Base-by-base conservation (phyloP, 2,113 vertebrate species). In the Poeciliopsis occidentalis region DNA sequence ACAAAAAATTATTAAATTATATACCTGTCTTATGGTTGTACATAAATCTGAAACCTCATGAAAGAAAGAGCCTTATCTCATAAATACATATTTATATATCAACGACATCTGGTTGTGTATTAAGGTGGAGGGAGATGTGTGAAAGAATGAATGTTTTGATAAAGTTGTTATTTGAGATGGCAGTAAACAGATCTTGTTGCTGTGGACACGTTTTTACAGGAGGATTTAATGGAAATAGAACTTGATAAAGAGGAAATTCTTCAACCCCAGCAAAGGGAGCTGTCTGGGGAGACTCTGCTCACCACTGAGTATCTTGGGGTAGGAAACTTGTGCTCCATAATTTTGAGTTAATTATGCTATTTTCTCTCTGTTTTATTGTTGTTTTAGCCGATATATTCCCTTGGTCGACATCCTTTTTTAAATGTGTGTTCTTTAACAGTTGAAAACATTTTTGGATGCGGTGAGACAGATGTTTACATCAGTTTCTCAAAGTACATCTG, bases 251-350 rank as follows among this genome's bases (percentile, higher is more conserved):
- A 97, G 4, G 98, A 99, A 74, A 84, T 95, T 70, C 91, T 99
- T 39, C 94, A 97, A 0, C 95, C 96, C 30, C 96, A 97, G 69
- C 89, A 94, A 2, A 95, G 96, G 34, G 98, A 99, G 29, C 95
- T 99, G 64, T 93, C 93, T 2, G 98, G 98, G 32, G 98, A 99
- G 92, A 95, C 95, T 73, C 94, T 99, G 64, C 95, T 99, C 76
- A 99, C 97, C 57, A 96, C 96, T 0, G 97, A 99, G 80, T 99
- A 99, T 85, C 87, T 99, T 65, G 98, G 97, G 67, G 97, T 99
- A 92, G 93, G 97, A 89, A 57, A 57, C n/a, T 57, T 3, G 2
- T 57, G 12, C n/a, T 27, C 31, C 30, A 77, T 26, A 67, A 67
- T 47, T 22, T n/a, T 57, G n/a, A 57, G 1, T 24, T 8, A n/a